Conservation (phyloP, 2,797 vertebrate genomes). For the Chiroxiphia lanceolata region DNA sequence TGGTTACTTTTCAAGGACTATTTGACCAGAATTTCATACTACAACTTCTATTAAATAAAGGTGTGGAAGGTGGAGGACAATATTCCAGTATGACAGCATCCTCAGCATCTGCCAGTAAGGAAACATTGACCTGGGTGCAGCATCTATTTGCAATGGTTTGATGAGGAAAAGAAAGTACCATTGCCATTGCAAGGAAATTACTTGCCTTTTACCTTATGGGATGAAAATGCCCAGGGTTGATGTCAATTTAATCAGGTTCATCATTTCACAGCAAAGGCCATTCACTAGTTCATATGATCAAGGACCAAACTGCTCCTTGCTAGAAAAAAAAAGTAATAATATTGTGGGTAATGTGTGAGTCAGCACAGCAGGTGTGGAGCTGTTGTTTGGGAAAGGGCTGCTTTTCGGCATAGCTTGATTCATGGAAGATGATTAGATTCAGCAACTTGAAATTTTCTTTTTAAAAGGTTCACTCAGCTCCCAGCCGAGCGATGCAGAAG, state of each 20-base stretch:
- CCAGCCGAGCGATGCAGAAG: not conserved
- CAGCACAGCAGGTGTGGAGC: not conserved
- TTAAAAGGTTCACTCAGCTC: not conserved
- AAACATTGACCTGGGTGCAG: not conserved
- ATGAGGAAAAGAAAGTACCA: not conserved
- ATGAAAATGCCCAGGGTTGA: not conserved
- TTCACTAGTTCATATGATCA: not conserved
- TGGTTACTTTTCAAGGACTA: constrained; percentile 8
- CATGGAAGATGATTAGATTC: not conserved
- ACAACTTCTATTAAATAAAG: not conserved
- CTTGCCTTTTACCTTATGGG: not conserved
- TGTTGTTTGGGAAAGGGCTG: not conserved
- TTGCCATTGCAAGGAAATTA: not conserved
- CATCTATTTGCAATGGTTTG: not conserved
- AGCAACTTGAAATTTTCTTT: not conserved
- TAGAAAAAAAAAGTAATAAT: not conserved
- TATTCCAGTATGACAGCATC: not conserved
- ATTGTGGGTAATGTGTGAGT: not conserved
- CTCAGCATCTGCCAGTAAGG: not conserved
- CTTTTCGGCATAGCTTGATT: not conserved
- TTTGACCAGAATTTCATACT: not conserved
- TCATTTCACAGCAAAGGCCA: not conserved
- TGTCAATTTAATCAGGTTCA: not conserved
- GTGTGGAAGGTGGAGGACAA: not conserved
- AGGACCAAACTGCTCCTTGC: not conserved